Evolutionary conservation across 2,888 invertebrate species (phyloP), one percentile per base, ranked within the genome.

Genomic region (Spilarctia lutea): DNA sequence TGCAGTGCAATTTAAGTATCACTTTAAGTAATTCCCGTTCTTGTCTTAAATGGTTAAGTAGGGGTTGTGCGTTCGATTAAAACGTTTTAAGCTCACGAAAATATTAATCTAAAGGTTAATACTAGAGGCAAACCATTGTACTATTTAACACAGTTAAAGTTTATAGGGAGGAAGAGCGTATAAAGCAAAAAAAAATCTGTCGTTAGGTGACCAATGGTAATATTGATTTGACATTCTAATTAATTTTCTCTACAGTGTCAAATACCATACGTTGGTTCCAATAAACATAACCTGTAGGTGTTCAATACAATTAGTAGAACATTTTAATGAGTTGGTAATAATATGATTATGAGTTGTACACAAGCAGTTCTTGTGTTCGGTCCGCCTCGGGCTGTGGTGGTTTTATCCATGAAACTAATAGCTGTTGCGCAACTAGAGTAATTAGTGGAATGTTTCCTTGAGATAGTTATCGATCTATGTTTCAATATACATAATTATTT

Each of bases 311-410:
- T 79, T 77, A 70, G 77, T 66, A 42, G 60, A 66, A 73, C 81
- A 75, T 79, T 77, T 66, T 81, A 85, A 81, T 81, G 77, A 16
- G 33, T 33, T 66, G 63, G 65, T 75, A 78, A 85, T 73, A 70
- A 75, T 68, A 71, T 75, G 75, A 70, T 75, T 81, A 77, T 66
- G 48, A 65, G 67, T 18, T 63, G 39, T 52, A 71, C 68, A 63
- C 63, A 27, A 73, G 66, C 20, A 27, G 68, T 72, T 71, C 66
- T 72, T 20, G 65, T n/a, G 71, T 13, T 16, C 45, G 65, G 45
- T 48, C 33, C 56, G 75, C 80, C 72, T 16, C 27, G 30, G 73
- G 83, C 71, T 66, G 11, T 24, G 69, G 56, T 60, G 45, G n/a
- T 33, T 33, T 68, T 74, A 78, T 76, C 83, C 74, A 33, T 83